These are phyloP conservation scores for Pachycephala philippinensis DNA, from an alignment of 2,113 vertebrate genomes.

Conservation along the genomic window DNA sequence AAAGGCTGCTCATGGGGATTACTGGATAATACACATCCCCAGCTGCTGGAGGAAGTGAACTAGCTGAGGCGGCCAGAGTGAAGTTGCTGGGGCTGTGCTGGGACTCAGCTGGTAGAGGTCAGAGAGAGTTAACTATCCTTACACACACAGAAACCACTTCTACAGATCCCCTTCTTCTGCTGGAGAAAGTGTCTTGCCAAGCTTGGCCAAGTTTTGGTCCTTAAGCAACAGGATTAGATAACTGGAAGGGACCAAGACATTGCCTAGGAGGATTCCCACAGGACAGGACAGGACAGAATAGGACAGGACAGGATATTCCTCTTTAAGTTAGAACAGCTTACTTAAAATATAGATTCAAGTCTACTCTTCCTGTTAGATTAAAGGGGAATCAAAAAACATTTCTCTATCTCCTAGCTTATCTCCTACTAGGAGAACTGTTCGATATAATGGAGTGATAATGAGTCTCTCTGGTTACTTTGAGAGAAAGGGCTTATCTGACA, in stretches of 20 bases:
- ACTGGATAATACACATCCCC: not conserved
- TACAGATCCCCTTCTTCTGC: not conserved
- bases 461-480: not conserved
- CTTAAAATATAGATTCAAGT: not conserved
- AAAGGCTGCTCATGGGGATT: not conserved
- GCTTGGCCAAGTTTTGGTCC: not conserved
- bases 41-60: not conserved
- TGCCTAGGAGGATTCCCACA: not conserved
- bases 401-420: not conserved
- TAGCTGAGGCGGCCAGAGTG: not conserved
- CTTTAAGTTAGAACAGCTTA: not conserved
- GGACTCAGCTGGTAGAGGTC: not conserved
- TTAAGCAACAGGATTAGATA: not conserved
- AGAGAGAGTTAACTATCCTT: not conserved
- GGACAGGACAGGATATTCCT: not conserved
- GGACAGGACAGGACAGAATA: not conserved
- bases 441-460: slow-evolving; percentile 1
- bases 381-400: not conserved
- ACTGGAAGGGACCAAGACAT: not conserved
- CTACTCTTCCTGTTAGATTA: slow-evolving; percentile 7
- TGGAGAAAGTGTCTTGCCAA: not conserved
- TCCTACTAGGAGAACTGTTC: not conserved
- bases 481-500: not conserved
- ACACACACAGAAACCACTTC: not conserved
- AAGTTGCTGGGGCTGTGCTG: not conserved